Evolutionary conservation across 2,113 vertebrate species (phyloP).

Genomic region (Sapajus apella): DNA sequence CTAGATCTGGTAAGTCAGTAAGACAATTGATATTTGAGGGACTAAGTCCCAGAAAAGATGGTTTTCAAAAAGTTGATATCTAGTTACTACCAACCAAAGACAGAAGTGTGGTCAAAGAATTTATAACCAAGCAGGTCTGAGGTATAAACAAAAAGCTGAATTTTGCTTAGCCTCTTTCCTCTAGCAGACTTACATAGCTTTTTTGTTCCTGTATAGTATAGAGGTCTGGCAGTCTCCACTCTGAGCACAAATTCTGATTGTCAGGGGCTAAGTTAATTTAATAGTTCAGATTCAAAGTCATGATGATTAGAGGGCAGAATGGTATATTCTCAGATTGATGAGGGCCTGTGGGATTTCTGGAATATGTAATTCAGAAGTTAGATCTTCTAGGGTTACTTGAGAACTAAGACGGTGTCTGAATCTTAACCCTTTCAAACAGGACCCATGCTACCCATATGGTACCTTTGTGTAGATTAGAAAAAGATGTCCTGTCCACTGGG

Average conservation of each 20-base stretch:
- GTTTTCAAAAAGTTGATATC: not conserved
- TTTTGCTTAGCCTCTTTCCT: slow-evolving; percentile 1
- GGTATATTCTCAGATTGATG: not conserved
- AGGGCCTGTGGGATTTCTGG: not conserved
- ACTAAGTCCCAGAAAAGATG: not conserved
- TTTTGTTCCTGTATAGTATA: not conserved
- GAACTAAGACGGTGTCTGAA: not conserved
- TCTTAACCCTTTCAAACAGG: not conserved
- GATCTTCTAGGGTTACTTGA: not conserved
- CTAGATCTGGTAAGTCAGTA: not conserved
- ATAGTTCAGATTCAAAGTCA: not conserved
- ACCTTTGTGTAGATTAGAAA: not conserved
- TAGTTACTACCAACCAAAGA: not conserved
- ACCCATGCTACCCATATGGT: not conserved
- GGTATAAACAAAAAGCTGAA: slow-evolving; percentile 14
- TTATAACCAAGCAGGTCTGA: not conserved
- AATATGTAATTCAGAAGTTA: slow-evolving; percentile 13
- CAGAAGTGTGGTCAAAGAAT: not conserved
- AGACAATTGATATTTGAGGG: not conserved
- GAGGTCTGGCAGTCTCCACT: not conserved
- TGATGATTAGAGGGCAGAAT: slow-evolving; percentile 6
- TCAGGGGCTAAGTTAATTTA: not conserved
- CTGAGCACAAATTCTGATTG: not conserved
- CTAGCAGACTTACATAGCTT: not conserved
- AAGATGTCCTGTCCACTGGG: not conserved